Evolutionary conservation across 2,797 vertebrate genomes (phyloP), one percentile per base, ranked within the genome.

Genomic region (Phyllotis vaccarum): DNA sequence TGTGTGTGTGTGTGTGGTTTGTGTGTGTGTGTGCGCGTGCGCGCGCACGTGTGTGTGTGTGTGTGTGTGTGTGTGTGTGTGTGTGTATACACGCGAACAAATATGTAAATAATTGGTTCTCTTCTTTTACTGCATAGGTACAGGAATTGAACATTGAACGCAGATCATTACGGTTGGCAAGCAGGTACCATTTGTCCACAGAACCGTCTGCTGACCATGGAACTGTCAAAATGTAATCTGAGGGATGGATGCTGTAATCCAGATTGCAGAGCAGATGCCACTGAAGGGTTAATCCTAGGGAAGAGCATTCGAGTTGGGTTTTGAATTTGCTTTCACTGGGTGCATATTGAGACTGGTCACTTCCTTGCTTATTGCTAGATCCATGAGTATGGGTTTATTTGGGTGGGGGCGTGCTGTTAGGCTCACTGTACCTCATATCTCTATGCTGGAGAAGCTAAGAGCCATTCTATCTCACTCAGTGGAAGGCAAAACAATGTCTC

Each of bases 191-290:
- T 52, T 56, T 56, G 19, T 34, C n/a, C 52, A 81, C 14, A 17
- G 37, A 82, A 27, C 40, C 16, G 62, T 62, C 27, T 43, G 58
- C 80, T 85, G 82, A 34, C 60, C 43, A 49, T 37, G 70, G 92
- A 91, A 82, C 31, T 79, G 60, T 60, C 60, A 54, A 88, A 34
- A 19, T 94, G 90, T 64, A 58, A 37, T 90, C 64, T 72, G 46
- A 81, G 75, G 16, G 21, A 89, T 16, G 13, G 91, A 81, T 17
- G 21, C 62, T 31, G 60, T 83, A 54, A 37, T 56, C 54, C 29
- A 90, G 46, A 93, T 4, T 40, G 40, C 62, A 86, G 58, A 87
- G 52, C 21, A 81, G 14, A 68, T 34, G 46, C 1, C 31, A 49
- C 43, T 79, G 40, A 54, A 21, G 40, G 17, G 7, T 89, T 76